Evolutionary conservation across 2,113 vertebrate species (phyloP).

Genomic region (Ameiurus melas): DNA sequence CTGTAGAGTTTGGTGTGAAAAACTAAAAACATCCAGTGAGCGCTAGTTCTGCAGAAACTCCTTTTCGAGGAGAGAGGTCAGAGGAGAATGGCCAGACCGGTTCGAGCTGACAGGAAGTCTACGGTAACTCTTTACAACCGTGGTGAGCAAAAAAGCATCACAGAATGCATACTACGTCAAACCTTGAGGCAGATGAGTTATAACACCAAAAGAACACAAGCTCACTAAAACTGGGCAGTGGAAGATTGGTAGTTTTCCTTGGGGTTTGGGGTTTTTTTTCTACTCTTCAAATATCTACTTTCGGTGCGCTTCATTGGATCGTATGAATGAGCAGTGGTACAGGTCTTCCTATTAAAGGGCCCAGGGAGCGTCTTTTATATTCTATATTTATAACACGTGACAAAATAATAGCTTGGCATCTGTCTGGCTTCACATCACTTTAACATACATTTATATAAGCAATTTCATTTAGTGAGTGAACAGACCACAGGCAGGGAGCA

Average conservation of each 20-base stretch:
- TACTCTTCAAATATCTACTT: neutral
- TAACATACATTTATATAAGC: neutral
- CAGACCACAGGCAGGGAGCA: neutral
- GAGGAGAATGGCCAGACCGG: neutral
- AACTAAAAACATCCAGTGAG: neutral
- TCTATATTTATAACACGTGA: neutral
- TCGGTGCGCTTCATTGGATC: neutral
- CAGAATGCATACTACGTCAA: too few relatives aligned
- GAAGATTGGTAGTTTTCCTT: neutral
- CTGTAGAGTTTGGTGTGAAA: neutral
- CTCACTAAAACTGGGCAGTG: neutral
- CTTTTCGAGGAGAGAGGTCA: neutral
- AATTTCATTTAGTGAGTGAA: neutral
- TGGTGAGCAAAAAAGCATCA: neutral
- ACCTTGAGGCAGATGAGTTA: too few relatives aligned
- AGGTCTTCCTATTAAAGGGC: neutral
- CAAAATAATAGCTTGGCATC: neutral
- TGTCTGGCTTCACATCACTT: neutral
- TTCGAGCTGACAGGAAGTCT: neutral
- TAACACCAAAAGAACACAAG: too few relatives aligned
- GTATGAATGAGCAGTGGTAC: neutral
- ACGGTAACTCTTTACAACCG: neutral
- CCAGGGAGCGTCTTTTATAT: neutral
- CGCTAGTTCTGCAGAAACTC: neutral
- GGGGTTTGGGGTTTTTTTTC: neutral